Base-by-base conservation (phyloP, 2,888 invertebrate species). In the Pterostichus niger region DNA sequence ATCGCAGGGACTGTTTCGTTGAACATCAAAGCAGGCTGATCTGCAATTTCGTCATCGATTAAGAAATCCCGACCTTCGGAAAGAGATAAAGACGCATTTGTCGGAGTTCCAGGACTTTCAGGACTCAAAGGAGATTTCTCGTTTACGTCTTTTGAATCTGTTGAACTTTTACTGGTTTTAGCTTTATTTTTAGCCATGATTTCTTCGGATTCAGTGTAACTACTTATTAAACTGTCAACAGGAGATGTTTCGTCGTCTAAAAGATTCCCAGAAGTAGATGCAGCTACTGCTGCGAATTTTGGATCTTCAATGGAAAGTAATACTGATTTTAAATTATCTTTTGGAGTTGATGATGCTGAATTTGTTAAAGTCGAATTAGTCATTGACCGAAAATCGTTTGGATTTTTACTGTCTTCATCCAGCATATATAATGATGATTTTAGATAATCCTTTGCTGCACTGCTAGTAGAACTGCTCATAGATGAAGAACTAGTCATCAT, bases 1-100 rank as follows among this genome's bases (percentile, higher is more conserved):
- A 85, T 85, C n/a, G 86, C 85, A 15, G 88, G 88, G 44, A 88
- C 84, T 87, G 93, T 92, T 89, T 95, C 95, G 88, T 94, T 94
- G 87, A 96, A 96, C 11, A 96, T 91, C 85, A 97, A 89, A 0
- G 95, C 96, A 10, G 97, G 97, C 88, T 97, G 97, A 90, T 97
- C 97, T 56, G 96, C 96, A 84, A 97, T 97, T 90, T 97, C 97
- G 86, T 97, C 97, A 87, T 97, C 97, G 84, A 94, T 94, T 84
- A 97, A 93, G 89, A 94, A 96, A 88, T 96, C 96, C 85, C 95
- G 92, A 15, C 95, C 95, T 85, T 96, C 96, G 0, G 96, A 96
- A n/a, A 96, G 90, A 0, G 96, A 96, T 0, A 96, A 90, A 0
- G 96, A 96, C 9, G 93, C 93, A 86, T 95, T 95, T 0, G 96